phyloP scores from a whole-genome alignment of 2,113 vertebrate genomes.

The Collichthys lucidus region DNA sequence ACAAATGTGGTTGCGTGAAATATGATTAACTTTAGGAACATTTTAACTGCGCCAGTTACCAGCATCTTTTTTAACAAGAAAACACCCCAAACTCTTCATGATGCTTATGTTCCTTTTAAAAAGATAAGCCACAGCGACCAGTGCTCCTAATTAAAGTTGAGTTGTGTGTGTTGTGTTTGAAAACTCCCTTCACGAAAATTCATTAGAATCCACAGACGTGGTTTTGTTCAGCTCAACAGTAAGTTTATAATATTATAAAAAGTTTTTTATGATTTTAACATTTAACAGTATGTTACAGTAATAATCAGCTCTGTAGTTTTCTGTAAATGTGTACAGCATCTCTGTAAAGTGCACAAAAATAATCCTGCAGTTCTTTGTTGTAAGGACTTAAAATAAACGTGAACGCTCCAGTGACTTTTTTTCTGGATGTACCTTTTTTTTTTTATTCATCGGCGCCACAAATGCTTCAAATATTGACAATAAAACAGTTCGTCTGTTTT shows the following conservation, averaged over 20 bases:
- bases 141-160: neutral
- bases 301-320: neutral
- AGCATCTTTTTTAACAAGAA: neutral
- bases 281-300: no score
- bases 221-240: neutral
- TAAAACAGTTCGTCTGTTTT: neutral
- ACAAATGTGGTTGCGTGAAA: neutral
- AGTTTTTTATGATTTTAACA: neutral
- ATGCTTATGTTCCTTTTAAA: neutral
- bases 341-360: neutral
- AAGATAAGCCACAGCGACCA: neutral
- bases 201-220: neutral
- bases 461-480: neutral
- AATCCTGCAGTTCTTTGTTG: neutral
- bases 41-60: neutral
- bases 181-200: slow-evolving; percentile 6
- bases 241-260: neutral
- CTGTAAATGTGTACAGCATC: neutral
- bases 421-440: slow-evolving; percentile 13
- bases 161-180: neutral
- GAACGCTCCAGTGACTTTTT: neutral
- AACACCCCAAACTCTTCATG: neutral
- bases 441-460: neutral
- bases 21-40: neutral
- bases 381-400: neutral